Evolutionary conservation across 1,140 invertebrate genomes (phyloP).

Genomic region (Brachionus asplanchnoidis): DNA sequence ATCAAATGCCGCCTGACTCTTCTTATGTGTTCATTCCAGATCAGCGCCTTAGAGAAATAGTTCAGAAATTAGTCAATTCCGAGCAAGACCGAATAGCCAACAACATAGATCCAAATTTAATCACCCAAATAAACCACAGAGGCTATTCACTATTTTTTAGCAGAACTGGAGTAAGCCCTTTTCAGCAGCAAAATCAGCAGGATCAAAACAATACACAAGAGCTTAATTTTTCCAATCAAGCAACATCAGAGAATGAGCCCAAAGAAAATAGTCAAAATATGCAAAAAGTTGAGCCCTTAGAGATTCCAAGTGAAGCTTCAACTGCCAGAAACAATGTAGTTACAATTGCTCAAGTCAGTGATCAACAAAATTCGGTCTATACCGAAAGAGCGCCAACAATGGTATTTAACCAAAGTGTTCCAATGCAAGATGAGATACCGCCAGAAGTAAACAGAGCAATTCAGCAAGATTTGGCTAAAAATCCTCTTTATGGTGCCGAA

Average conservation of each 20-base stretch:
- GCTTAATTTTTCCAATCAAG: not conserved
- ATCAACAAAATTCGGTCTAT: not conserved
- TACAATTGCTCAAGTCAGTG: not conserved
- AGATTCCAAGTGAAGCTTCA: not conserved
- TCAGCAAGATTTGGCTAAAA: slow-evolving; percentile 25
- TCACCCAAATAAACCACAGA: slow-evolving; percentile 29
- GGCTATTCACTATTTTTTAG: slow-evolving; percentile 33
- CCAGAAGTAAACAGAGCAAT: slow-evolving; percentile 14
- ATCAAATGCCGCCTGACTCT: not conserved
- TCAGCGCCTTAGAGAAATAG: slow-evolving; percentile 31
- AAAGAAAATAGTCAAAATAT: not conserved
- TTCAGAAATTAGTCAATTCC: slow-evolving; percentile 10
- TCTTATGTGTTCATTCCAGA: not conserved
- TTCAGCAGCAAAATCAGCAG: slow-evolving; percentile 3
- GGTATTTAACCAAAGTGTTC: not conserved
- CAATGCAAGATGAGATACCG: not conserved
- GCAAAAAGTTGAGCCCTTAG: not conserved
- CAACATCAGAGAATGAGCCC: not conserved
- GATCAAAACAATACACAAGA: not conserved
- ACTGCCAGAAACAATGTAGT: not conserved
- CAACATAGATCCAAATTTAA: slow-evolving; percentile 11
- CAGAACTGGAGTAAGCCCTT: not conserved
- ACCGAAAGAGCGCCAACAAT: not conserved
- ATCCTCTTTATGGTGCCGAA: not conserved
- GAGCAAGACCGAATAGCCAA: slow-evolving; percentile 16